Percentiles rank a stretch among this genome's conserved stretches.
phyloP scores from a whole-genome alignment of 2,797 vertebrate species.

The Miichthys miiuy region DNA sequence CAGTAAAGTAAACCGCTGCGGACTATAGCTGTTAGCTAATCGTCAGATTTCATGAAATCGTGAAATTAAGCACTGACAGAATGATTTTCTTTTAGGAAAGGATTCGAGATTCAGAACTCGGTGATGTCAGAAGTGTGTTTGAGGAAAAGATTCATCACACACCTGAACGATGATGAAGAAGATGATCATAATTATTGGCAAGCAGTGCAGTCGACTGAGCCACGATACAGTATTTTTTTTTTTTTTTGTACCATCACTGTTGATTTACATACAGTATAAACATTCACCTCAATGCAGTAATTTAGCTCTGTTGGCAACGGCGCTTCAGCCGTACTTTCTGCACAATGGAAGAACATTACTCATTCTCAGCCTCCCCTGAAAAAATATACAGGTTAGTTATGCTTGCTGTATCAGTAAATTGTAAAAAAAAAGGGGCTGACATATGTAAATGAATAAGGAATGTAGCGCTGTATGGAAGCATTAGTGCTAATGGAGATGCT shows the following conservation, averaged over 20 bases:
- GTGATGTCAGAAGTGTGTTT: not conserved
- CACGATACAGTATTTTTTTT: not conserved
- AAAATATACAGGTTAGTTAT: not conserved
- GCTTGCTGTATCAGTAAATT: constrained; percentile 14
- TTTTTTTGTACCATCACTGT: not conserved
- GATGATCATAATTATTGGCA: not conserved
- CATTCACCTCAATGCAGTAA: not conserved
- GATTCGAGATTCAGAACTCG: not conserved
- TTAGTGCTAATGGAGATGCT: constrained; percentile 47
- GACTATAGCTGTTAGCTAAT: too few species aligned
- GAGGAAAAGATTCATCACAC: not conserved
- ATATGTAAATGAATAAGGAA: constrained; percentile 32
- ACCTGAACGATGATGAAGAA: not conserved
- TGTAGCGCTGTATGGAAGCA: constrained; percentile 9
- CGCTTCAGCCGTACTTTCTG: not conserved
- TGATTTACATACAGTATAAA: not conserved
- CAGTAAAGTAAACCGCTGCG: too few species aligned
- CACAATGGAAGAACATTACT: constrained; percentile 23
- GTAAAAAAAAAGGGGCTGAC: constrained; percentile 14
- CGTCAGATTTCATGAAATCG: too few species aligned
- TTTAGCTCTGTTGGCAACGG: not conserved
- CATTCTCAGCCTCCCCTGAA: constrained; percentile 1
- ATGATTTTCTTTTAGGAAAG: not conserved
- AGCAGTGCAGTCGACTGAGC: not conserved
- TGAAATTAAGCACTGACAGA: not conserved